phyloP scores from a whole-genome alignment of 2,888 invertebrate genomes.

The Agrochola macilenta region DNA sequence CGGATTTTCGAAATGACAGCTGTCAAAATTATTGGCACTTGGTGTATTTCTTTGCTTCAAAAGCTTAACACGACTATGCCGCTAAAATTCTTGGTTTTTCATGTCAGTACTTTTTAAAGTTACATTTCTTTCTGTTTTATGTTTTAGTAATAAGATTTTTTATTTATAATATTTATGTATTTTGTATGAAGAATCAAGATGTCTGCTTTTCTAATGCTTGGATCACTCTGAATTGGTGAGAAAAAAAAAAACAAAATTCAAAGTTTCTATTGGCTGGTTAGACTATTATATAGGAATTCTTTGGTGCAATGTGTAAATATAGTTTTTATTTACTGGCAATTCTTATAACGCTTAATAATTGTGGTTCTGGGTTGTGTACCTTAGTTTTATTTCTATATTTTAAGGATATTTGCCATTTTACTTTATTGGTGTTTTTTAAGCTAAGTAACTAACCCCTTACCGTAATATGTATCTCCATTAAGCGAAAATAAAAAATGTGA shows the following conservation, averaged over 20 bases:
- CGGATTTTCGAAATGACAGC: slow-evolving; percentile 66
- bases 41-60: slow-evolving; percentile 62
- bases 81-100: slow-evolving; percentile 60
- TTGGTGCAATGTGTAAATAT: slow-evolving; percentile 51
- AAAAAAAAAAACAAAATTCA: slow-evolving; percentile 16
- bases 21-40: slow-evolving; percentile 65
- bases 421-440: slow-evolving; percentile 28
- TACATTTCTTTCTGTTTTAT: background rate
- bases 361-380: slow-evolving; percentile 33
- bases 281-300: slow-evolving; percentile 11
- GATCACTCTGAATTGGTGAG: slow-evolving; percentile 20
- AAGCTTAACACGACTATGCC: slow-evolving; percentile 60
- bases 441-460: slow-evolving; percentile 36
- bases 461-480: background rate
- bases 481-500: background rate
- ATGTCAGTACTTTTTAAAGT: slow-evolving; percentile 18
- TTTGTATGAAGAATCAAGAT: slow-evolving; percentile 57
- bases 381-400: slow-evolving; percentile 18
- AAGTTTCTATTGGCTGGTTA: slow-evolving; percentile 28
- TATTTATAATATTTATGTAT: slow-evolving; percentile 24
- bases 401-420: background rate
- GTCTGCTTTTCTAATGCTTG: slow-evolving; percentile 57
- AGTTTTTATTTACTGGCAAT: slow-evolving; percentile 30
- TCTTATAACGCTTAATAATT: slow-evolving; percentile 46
- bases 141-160: background rate